Percentiles rank a stretch among this genome's conserved stretches.
phyloP scores from a whole-genome alignment of 2,888 invertebrate genomes.

The Liposcelis brunnea region DNA sequence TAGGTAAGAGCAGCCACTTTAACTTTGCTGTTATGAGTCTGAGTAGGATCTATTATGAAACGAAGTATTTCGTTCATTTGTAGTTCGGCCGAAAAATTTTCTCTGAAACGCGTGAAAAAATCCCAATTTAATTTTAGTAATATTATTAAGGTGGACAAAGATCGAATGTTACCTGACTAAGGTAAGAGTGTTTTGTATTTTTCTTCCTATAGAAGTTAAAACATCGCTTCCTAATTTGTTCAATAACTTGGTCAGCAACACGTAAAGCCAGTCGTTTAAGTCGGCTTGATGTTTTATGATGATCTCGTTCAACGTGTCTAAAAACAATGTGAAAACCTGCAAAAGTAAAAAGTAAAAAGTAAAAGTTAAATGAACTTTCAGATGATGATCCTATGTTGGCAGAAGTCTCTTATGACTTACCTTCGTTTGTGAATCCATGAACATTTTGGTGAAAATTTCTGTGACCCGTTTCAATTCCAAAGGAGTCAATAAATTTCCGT shows the following conservation, averaged over 20 bases:
- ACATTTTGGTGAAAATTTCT: slow-evolving; percentile 89
- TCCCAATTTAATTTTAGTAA: too few species aligned
- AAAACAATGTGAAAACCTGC: slow-evolving; percentile 71
- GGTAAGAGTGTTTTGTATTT: slow-evolving; percentile 72
- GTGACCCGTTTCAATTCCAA: slow-evolving; percentile 69
- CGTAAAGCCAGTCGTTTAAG: slow-evolving; percentile 83
- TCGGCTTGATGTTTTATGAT: slow-evolving; percentile 73
- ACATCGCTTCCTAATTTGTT: slow-evolving; percentile 85
- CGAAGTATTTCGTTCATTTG: slow-evolving; percentile 40
- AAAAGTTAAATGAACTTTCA: slow-evolving; percentile 1
- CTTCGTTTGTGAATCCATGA: slow-evolving; percentile 90
- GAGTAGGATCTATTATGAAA: slow-evolving; percentile 81
- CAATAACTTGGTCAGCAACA: slow-evolving; percentile 69
- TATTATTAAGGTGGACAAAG: slow-evolving; percentile 8
- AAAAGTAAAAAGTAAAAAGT: slow-evolving; percentile 12
- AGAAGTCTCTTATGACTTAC: too few species aligned
- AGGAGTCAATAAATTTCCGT: slow-evolving; percentile 44
- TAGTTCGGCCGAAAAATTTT: slow-evolving; percentile 39
- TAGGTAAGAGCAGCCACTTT: slow-evolving; percentile 61
- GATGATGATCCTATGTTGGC: too few species aligned
- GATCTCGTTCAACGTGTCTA: slow-evolving; percentile 84
- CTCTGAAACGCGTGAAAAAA: slow-evolving; percentile 30
- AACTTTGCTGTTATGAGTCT: slow-evolving; percentile 74
- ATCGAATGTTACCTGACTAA: slow-evolving; percentile 40
- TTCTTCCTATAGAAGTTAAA: slow-evolving; percentile 77